phyloP scores from a whole-genome alignment of 2,113 vertebrate species.

The Eurystomus gularis region DNA sequence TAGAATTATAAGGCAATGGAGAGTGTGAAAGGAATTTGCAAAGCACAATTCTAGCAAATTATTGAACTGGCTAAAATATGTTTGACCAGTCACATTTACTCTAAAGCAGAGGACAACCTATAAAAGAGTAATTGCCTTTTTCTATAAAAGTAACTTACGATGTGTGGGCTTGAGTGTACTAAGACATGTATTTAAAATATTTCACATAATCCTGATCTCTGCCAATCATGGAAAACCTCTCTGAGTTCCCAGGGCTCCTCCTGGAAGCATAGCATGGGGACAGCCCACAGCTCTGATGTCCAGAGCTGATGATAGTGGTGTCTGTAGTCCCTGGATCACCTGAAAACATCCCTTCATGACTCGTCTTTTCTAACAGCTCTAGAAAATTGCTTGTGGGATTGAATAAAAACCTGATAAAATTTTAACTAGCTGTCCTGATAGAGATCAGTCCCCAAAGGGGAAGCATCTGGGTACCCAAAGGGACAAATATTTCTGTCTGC shows the following conservation, averaged over 20 bases:
- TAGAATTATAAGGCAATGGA: not conserved
- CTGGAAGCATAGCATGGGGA: not conserved
- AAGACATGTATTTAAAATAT: not conserved
- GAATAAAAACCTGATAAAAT: not conserved
- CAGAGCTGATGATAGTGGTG: not conserved
- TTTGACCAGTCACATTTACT: not conserved
- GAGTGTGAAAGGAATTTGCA: not conserved
- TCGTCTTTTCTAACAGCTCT: not conserved
- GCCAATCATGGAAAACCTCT: not conserved
- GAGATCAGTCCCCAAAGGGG: not conserved
- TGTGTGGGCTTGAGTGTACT: not conserved
- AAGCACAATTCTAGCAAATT: not conserved
- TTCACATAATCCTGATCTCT: not conserved
- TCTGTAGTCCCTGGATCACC: not conserved
- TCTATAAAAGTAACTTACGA: not conserved
- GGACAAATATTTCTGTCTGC: not conserved
- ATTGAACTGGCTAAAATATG: not conserved
- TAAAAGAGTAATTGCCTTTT: not conserved
- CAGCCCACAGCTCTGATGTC: not conserved
- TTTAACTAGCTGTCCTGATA: not conserved
- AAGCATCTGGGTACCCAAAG: not conserved
- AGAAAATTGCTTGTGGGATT: not conserved
- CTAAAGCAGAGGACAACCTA: not conserved
- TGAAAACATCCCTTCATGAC: not conserved
- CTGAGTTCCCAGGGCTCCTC: not conserved